Conservation (phyloP, 2,797 vertebrate species). For the Perodicticus potto region DNA sequence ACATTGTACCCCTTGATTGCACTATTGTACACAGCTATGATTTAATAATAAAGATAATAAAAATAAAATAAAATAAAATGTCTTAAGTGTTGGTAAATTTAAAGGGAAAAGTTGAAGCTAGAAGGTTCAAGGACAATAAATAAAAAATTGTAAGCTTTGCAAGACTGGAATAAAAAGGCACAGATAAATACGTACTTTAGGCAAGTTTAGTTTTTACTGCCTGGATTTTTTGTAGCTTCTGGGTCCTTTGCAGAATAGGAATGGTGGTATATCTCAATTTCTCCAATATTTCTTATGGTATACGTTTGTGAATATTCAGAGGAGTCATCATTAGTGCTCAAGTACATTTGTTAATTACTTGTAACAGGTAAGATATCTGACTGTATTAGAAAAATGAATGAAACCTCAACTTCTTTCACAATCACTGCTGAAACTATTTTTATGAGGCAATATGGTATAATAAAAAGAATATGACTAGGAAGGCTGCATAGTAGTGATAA, state of each 20-base stretch:
- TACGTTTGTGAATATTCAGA: not conserved
- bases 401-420: constrained; percentile 13
- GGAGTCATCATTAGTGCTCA: not conserved
- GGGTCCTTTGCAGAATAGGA: not conserved
- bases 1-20: too few relatives aligned
- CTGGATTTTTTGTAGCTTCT: constrained; percentile 22
- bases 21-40: too few relatives aligned
- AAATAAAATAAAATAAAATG: too few relatives aligned
- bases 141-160: constrained; percentile 39
- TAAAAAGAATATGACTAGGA: not conserved
- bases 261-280: not conserved
- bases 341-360: not conserved
- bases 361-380: not conserved
- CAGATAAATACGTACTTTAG: not conserved
- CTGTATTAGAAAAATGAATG: not conserved
- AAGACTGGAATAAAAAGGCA: constrained; percentile 32
- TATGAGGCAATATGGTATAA: not conserved
- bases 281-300: constrained; percentile 16
- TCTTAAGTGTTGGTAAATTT: constrained; percentile 10
- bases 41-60: too few relatives aligned
- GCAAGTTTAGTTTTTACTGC: not conserved
- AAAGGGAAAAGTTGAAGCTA: constrained; percentile 19
- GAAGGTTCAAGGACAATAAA: constrained; percentile 43
- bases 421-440: not conserved
- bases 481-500: not conserved